Percentiles rank a stretch among this genome's conserved stretches.
phyloP scores from a whole-genome alignment of 2,113 vertebrate genomes.

The Aphelocoma coerulescens region DNA sequence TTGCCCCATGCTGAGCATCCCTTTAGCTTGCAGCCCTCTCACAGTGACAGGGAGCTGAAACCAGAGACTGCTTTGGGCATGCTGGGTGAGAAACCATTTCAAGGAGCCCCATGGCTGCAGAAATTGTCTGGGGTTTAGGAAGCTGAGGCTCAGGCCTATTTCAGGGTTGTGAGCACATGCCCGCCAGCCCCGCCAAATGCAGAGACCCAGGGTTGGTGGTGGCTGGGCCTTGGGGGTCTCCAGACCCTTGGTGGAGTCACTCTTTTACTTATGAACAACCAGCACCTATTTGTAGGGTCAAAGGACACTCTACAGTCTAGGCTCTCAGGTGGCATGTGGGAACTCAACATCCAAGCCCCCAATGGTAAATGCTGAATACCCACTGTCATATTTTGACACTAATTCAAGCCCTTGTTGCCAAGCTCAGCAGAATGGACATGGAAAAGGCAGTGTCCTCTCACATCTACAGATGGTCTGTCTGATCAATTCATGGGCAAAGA shows the following conservation, averaged over 20 bases:
- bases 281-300: neutral
- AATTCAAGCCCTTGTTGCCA: neutral
- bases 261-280: neutral
- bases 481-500: neutral
- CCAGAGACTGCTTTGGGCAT: neutral
- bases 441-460: neutral
- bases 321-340: neutral
- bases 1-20: accelerated
- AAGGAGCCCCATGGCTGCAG: neutral
- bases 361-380: neutral
- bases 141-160: neutral
- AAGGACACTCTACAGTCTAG: neutral
- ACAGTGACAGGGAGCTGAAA: neutral
- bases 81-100: neutral
- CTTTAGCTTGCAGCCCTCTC: neutral
- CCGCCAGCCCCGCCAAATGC: accelerated
- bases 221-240: neutral
- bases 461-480: neutral
- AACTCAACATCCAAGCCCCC: neutral
- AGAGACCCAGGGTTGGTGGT: neutral
- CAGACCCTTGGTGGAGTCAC: neutral
- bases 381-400: neutral
- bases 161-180: neutral
- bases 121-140: neutral
- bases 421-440: neutral